Conservation (phyloP, 2,113 vertebrate species). For the Saimiri boliviensis region DNA sequence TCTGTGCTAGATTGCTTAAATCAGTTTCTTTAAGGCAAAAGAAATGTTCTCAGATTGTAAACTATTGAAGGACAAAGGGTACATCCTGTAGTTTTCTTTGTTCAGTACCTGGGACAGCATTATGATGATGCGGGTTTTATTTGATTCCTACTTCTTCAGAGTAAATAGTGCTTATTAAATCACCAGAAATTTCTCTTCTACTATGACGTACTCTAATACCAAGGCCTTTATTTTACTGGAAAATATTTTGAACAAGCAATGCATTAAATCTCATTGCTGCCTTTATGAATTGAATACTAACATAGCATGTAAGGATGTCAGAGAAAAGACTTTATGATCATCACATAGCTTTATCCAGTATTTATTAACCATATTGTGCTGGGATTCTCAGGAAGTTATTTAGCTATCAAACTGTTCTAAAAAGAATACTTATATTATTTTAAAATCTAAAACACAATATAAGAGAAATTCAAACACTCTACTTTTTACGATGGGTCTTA, state of each 20-base stretch:
- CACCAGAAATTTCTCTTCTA: background rate
- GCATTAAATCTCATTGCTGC: conserved; percentile 11
- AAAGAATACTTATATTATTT: conserved; percentile 26
- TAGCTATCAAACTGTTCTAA: background rate
- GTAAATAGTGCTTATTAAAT: conserved; percentile 48
- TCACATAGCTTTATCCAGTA: conserved; percentile 45
- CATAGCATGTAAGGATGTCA: conserved; percentile 24
- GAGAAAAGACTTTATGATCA: background rate
- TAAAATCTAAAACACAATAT: conserved; percentile 31
- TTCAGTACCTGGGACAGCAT: background rate
- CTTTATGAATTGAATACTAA: conserved; percentile 55
- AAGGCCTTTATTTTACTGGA: background rate
- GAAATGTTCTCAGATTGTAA: conserved; percentile 6
- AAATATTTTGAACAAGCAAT: conserved; percentile 30
- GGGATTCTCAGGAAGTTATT: conserved; percentile 11
- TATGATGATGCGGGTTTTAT: background rate
- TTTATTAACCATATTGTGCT: conserved; percentile 47
- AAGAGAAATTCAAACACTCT: background rate
- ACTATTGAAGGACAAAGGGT: background rate
- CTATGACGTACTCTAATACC: background rate
- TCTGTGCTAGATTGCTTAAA: background rate
- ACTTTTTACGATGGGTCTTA: background rate
- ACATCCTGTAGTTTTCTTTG: conserved; percentile 6
- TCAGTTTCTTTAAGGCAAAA: conserved; percentile 20
- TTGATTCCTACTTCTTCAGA: conserved; percentile 10